Evolutionary conservation across 1,140 invertebrate species (phyloP), one percentile per base, ranked within the genome.

Genomic region (Theocolax elegans): DNA sequence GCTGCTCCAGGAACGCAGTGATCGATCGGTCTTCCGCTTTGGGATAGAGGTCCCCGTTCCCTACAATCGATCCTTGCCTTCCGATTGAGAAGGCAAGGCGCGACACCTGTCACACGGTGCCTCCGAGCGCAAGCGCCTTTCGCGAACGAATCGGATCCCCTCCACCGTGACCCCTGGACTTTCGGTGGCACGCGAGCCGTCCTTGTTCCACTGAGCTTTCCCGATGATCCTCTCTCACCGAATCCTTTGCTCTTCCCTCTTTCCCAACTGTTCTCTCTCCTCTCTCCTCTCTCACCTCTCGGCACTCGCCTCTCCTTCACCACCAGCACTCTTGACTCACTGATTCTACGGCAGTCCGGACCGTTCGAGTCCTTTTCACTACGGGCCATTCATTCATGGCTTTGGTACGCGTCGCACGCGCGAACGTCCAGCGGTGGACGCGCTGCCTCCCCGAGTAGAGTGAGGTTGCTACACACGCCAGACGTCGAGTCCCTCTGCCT

Each of bases 31-130:
- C n/a, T n/a, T n/a, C n/a, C n/a, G n/a, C n/a, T n/a, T n/a, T n/a
- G n/a, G n/a, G n/a, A n/a, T n/a, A n/a, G n/a, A n/a, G n/a, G n/a
- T n/a, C n/a, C n/a, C n/a, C n/a, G n/a, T n/a, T n/a, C 31, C 31
- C 31, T 35, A 4, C 29, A 4, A 54, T 53, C 48, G 63, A 64
- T 48, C 60, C 25, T 35, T 35, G 2, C 19, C 58, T n/a, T 15
- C 23, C 40, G 13, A 46, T 27, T 27, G 2, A 44, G n/a, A 1
- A 27, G 12, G 48, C 69, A 71, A 67, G 64, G 75, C 72, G 75
- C 71, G 76, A 78, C 71, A 78, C 72, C 75, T 75, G 72, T 76
- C 73, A 74, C 44, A 13, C 48, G 35, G 76, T 77, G 67, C 71
- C 59, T 65, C 7, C 35, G n/a, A 51, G 49, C 73, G 64, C 73